phyloP scores from a whole-genome alignment of 2,888 invertebrate genomes.

The Leuctra nigra region DNA sequence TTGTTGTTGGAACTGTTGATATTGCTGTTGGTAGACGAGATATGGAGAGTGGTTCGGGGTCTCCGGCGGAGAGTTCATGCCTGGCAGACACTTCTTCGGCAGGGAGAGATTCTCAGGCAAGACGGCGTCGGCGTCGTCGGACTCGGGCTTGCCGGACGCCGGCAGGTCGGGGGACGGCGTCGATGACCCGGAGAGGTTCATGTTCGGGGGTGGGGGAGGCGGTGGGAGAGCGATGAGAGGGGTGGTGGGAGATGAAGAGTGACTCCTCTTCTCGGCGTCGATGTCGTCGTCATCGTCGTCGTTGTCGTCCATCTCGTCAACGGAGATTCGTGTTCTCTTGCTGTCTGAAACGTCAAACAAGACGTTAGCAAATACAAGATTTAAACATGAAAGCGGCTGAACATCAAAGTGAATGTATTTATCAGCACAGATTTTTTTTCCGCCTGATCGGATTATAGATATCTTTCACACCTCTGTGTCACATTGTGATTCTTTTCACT shows the following conservation, averaged over 20 bases:
- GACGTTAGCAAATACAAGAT: background rate
- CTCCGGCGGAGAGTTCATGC: conserved; percentile 10
- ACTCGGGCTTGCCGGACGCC: conserved; percentile 2
- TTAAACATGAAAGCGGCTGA: too few relatives aligned
- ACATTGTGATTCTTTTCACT: too few relatives aligned
- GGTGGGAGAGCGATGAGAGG: conserved; percentile 19
- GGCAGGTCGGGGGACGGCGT: conserved; percentile 15
- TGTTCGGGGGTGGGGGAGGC: conserved; percentile 26
- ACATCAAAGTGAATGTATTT: too few relatives aligned
- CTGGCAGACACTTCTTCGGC: conserved; percentile 47
- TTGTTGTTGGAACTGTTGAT: conserved; percentile 28
- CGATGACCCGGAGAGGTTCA: conserved; percentile 23
- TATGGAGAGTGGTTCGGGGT: conserved; percentile 33
- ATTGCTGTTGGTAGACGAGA: conserved; percentile 28
- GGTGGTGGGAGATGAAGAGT: conserved; percentile 28
- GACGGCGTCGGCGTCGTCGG: conserved; percentile 18
- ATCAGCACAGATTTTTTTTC: too few relatives aligned
- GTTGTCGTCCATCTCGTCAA: conserved; percentile 43
- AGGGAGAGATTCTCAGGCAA: conserved; percentile 75
- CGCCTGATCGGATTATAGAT: too few relatives aligned
- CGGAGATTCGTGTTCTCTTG: conserved; percentile 44
- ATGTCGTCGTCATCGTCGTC: conserved; percentile 43
- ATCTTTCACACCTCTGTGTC: too few relatives aligned
- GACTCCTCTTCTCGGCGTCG: conserved; percentile 33
- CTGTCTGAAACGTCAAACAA: conserved; percentile 37